Evolutionary conservation across 2,888 invertebrate genomes (phyloP).

Genomic region (Drosophila merina): DNA sequence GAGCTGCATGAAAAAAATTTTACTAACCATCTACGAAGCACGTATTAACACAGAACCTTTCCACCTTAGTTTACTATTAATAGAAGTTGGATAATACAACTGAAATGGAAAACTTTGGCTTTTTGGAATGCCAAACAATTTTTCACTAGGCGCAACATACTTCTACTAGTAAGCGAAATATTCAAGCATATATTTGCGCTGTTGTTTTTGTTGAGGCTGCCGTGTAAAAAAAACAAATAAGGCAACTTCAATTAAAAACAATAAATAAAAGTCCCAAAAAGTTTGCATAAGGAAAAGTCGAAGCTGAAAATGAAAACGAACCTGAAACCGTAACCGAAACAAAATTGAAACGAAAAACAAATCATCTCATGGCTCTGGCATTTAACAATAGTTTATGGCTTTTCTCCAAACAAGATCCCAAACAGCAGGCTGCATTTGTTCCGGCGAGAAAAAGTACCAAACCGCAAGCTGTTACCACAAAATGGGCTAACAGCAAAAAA

Average conservation of each 20-base stretch:
- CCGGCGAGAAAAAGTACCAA: slow-evolving; percentile 26
- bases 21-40: neutral
- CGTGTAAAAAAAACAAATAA: slow-evolving; percentile 37
- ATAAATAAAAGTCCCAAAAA: slow-evolving; percentile 38
- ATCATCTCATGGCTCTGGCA: slow-evolving; percentile 26
- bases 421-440: slow-evolving; percentile 14
- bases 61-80: neutral
- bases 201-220: slow-evolving; percentile 4
- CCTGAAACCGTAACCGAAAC: slow-evolving; percentile 8
- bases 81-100: neutral
- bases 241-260: slow-evolving; percentile 43
- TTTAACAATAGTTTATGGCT: slow-evolving; percentile 59
- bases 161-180: neutral
- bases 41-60: neutral
- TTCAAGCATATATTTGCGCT: neutral
- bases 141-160: neutral
- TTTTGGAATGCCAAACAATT: slow-evolving; percentile 16
- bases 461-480: slow-evolving; percentile 66
- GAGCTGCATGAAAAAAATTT: neutral
- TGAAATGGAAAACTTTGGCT: neutral
- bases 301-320: slow-evolving; percentile 15
- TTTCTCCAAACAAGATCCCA: slow-evolving; percentile 34
- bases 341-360: slow-evolving; percentile 26
- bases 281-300: slow-evolving; percentile 22
- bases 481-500: slow-evolving; percentile 10